Percentiles rank a stretch among this genome's conserved stretches.
Conservation (phyloP, 2,113 vertebrate species). For the Athene noctua region DNA sequence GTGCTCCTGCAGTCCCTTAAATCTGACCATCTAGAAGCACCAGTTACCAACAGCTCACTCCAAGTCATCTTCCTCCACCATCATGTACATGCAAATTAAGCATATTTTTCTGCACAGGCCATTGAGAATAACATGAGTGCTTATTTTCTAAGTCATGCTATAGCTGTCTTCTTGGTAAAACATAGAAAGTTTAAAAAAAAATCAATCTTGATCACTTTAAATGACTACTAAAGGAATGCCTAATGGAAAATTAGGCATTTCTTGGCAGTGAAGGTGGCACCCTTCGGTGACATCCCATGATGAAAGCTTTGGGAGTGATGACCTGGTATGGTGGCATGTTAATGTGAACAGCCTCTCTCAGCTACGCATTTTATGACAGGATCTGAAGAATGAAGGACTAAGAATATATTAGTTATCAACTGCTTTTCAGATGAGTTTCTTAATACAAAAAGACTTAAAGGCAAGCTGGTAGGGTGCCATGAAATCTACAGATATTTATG, state of each 20-base stretch:
- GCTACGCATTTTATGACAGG: not conserved
- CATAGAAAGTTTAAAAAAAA: not conserved
- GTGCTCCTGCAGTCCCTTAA: not conserved
- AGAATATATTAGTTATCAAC: not conserved
- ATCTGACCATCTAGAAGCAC: not conserved
- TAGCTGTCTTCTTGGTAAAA: conserved; percentile 10
- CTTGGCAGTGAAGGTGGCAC: not conserved
- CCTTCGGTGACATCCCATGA: not conserved
- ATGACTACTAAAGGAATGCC: not conserved
- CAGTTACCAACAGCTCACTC: not conserved
- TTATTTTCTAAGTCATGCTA: not conserved
- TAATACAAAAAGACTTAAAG: conserved; percentile 5
- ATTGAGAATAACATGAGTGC: not conserved
- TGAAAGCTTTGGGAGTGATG: conserved; percentile 20
- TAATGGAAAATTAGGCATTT: conserved; percentile 27
- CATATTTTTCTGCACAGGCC: not conserved
- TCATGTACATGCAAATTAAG: not conserved
- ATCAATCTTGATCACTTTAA: not conserved
- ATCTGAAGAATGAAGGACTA: not conserved
- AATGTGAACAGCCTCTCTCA: not conserved
- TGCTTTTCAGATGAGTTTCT: not conserved
- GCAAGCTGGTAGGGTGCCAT: not conserved
- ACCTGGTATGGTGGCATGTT: not conserved
- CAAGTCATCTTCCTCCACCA: not conserved
- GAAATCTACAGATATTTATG: not conserved